A percentile compares a stretch with the other conserved stretches of the same genome.
Conservation (phyloP, 2,888 invertebrate genomes). For the Agrochola lota region DNA sequence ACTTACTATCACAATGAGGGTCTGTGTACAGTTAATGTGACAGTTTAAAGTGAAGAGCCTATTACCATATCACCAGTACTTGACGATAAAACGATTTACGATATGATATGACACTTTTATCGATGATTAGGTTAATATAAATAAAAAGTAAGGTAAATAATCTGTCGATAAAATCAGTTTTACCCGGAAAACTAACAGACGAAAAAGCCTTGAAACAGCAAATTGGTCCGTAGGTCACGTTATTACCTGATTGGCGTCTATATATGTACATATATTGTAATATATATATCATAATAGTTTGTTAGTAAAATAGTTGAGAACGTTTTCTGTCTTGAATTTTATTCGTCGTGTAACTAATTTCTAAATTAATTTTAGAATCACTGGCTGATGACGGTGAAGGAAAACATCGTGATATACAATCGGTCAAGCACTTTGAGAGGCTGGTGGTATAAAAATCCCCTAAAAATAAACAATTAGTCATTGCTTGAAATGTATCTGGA, state of each 20-base stretch:
- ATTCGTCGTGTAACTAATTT: not conserved
- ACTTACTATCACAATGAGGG: not conserved
- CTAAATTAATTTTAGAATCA: not conserved
- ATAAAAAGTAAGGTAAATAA: slow-evolving; percentile 22
- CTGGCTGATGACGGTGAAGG: not conserved
- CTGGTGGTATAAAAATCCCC: not conserved
- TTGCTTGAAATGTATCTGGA: not conserved
- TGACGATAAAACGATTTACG: slow-evolving; percentile 33
- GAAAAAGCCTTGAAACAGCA: slow-evolving; percentile 29
- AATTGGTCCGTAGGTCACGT: slow-evolving; percentile 5
- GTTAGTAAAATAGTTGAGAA: not conserved
- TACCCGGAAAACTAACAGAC: slow-evolving; percentile 19
- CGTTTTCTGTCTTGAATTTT: not conserved
- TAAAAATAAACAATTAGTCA: not conserved
- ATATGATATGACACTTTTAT: slow-evolving; percentile 18
- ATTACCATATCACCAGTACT: slow-evolving; percentile 5
- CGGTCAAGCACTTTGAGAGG: not conserved
- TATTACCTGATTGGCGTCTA: slow-evolving; percentile 2
- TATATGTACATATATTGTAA: no score
- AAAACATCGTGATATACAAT: not conserved
- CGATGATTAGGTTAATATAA: slow-evolving; percentile 20
- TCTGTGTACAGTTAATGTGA: slow-evolving; percentile 15
- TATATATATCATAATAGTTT: not conserved
- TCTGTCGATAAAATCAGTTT: slow-evolving; percentile 44
- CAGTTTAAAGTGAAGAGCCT: slow-evolving; percentile 25